Evolutionary conservation across 2,797 vertebrate species (phyloP), one percentile per base, ranked within the genome.

Genomic region (Neoniphon sammara): DNA sequence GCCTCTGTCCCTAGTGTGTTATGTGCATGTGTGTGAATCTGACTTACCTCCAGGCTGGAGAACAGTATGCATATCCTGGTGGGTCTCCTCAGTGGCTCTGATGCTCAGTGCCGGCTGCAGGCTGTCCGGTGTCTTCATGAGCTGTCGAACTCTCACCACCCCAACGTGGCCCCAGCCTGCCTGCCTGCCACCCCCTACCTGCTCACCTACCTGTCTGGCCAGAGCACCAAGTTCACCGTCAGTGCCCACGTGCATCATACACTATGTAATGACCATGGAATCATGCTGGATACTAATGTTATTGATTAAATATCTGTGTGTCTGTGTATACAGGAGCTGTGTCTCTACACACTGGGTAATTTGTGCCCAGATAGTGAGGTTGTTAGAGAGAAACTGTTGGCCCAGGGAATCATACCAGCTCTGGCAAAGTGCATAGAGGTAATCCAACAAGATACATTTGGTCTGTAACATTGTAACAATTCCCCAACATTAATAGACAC

Each of bases 261-360:
- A 36, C 1, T 23, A 6, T 69, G 0, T 53, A 31, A 49, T 55
- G 17, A 20, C 21, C 11, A 21, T 5, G 17, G 42, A 20, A 17
- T 10, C 21, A 15, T 53, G 2, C 11, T 21, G 58, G 12, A 4
- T 42, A 42, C 11, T 2, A 1, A 11, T 34, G 59, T 64, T 23
- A 80, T 12, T 55, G 0, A 72, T 8, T 39, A 18, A 21, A 20
- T 63, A 27, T 31, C 10, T 70, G 0, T 56, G 23, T 69, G 66
- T n/a, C 15, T 70, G 52, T 59, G 5, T 23, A 73, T 82, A 78
- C 92, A 99, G 98, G 97, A 98, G 87, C 88, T 97, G 81, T 99
- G 97, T 87, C 91, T 99, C 66, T 98, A 98, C 90, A 98, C 96
- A 0, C 88, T 99, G 70, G 98, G 97, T 52, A 99, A 99, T 85